Base-by-base conservation (phyloP, 2,797 vertebrate genomes). In the Arremon brunneinucha region DNA sequence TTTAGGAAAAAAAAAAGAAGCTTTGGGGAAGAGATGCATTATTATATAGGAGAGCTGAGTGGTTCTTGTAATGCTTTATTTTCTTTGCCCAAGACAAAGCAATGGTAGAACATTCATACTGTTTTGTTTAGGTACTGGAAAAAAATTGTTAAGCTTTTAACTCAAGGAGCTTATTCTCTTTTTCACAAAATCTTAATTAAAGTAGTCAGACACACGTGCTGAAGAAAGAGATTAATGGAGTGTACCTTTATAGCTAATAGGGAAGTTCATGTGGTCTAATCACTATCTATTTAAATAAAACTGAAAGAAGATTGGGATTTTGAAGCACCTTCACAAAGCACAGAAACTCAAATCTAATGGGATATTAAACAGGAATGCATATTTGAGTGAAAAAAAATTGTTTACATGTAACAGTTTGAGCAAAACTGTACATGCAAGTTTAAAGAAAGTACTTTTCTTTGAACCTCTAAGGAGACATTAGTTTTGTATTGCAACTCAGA, bases 401-500 rank as follows among this genome's bases (percentile, higher is more conserved):
- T 81, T 64, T 37, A 39, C 18, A 16, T 9, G 76, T 69, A 79
- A 46, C 21, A 35, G 21, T 64, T 94, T 72, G 30, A 92, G 20
- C 16, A 57, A 86, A 93, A 59, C 12, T 10, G 5, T 86, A 90
- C 83, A 16, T 65, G 11, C 34, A 60, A 68, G 27, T 74, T 92
- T 95, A 78, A 87, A 80, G n/a, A 37, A 93, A 59, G 9, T 88
- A 35, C 28, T 60, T 74, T 70, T 68, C 69, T 92, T 89, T 83
- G 52, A 77, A 63, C 62, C 81, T 91, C 18, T 35, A 35, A 52
- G 72, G 39, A 53, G 67, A 85, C 87, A 62, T 83, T 89, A 67
- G 27, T 94, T 96, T 93, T 77, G 34, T 85, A 15, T 97, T 96
- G 87, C 47, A 90, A 62, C 90, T 90, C 19, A 62, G 83, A 56